Evolutionary conservation across 2,113 vertebrate genomes (phyloP).

Genomic region (Amphiprion percula): DNA sequence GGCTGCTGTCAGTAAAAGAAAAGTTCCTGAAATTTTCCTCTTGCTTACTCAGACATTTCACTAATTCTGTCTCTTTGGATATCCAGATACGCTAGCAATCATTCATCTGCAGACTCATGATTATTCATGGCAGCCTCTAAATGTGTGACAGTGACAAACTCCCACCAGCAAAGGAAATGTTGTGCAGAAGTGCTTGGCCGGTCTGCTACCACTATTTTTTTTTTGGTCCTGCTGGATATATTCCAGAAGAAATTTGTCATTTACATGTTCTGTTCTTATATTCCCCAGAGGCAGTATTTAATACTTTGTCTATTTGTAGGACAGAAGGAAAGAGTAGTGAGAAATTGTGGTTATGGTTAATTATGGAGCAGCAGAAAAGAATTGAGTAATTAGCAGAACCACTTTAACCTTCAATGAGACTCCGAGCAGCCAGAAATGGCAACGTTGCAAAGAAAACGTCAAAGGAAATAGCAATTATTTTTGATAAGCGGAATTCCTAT

Average conservation of each 20-base stretch:
- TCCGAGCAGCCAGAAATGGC: conserved; percentile 24
- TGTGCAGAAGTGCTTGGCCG: conserved; percentile 10
- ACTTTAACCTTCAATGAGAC: conserved; percentile 40
- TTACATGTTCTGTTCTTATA: conserved; percentile 10
- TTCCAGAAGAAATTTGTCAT: conserved; percentile 2
- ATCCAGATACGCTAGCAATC: conserved; percentile 47
- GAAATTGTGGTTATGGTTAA: conserved; percentile 20
- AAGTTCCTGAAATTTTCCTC: conserved; percentile 24
- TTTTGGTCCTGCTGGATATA: neutral
- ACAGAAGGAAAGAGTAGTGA: neutral
- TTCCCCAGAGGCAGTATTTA: neutral
- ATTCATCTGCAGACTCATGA: conserved; percentile 61
- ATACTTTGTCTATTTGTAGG: neutral
- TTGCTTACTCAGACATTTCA: conserved; percentile 22
- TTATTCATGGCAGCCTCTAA: conserved; percentile 58
- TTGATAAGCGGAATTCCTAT: conserved; percentile 48
- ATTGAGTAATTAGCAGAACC: conserved; percentile 31
- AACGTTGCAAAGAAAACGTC: conserved; percentile 17
- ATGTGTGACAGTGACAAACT: conserved; percentile 55
- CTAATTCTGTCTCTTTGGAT: conserved; percentile 48
- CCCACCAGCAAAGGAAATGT: conserved; percentile 42
- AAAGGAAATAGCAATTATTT: conserved; percentile 43
- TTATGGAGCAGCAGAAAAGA: conserved; percentile 24
- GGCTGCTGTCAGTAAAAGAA: conserved; percentile 43
- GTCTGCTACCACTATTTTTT: neutral